These are phyloP conservation scores for Drosophila kanapiae DNA, from an alignment of 1,140 invertebrate species.

Conservation along the genomic window DNA sequence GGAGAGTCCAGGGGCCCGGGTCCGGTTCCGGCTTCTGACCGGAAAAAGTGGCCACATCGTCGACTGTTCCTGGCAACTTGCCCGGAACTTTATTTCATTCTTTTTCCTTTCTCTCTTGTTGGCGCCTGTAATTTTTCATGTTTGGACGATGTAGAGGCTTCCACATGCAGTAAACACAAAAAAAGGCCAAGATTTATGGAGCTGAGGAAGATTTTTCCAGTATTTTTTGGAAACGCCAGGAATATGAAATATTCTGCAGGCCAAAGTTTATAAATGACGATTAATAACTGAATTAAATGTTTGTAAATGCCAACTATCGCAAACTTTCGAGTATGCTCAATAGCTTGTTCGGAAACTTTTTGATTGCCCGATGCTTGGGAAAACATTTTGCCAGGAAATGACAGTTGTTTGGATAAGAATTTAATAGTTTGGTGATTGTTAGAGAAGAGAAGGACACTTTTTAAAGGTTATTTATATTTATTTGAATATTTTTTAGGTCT, in stretches of 20 bases:
- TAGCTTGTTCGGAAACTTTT: constrained; percentile 44
- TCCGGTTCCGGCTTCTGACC: constrained; percentile 26
- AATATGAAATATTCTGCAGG: constrained; percentile 11
- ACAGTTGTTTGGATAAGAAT: constrained; percentile 30
- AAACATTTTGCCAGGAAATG: constrained; percentile 28
- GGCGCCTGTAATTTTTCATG: constrained; percentile 74
- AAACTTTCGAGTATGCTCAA: constrained; percentile 28
- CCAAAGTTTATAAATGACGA: constrained; percentile 46
- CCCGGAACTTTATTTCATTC: constrained; percentile 49
- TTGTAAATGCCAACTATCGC: constrained; percentile 31
- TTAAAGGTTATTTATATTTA: neutral
- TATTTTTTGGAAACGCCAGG: constrained; percentile 4
- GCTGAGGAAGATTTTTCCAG: constrained; percentile 40
- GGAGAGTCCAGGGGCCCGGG: neutral
- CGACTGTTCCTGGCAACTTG: constrained; percentile 59
- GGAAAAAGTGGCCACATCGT: constrained; percentile 53
- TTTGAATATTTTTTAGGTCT: neutral
- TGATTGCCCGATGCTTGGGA: constrained; percentile 35
- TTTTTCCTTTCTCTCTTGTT: constrained; percentile 2
- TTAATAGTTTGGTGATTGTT: constrained; percentile 10
- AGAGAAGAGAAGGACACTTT: neutral
- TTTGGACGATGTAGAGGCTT: constrained; percentile 39
- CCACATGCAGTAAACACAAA: constrained; percentile 19
- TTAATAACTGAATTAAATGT: constrained; percentile 56
- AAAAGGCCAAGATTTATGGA: constrained; percentile 68